Conservation (phyloP, 35 echinoderm and acorn worm genomes). For the Heliocidaris tuberculata region DNA sequence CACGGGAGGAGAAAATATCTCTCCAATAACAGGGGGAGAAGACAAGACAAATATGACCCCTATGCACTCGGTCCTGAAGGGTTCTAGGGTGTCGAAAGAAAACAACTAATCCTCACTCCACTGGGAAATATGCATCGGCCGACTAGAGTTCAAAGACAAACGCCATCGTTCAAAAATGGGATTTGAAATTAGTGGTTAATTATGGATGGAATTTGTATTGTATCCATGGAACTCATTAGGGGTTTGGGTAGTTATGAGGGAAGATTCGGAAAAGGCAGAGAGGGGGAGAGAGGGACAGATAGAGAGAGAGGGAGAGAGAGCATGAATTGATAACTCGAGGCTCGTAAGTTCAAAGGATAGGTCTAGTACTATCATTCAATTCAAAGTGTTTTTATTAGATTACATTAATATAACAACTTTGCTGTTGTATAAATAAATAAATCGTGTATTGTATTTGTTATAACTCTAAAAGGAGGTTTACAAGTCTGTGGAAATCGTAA, state of each 20-base stretch:
- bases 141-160: not conserved
- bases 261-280: not conserved
- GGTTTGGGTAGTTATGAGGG: not conserved
- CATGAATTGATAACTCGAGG: not conserved
- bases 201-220: not conserved
- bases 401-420: too few species aligned
- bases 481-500: not conserved
- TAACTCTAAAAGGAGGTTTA: not conserved
- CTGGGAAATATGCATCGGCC: not conserved
- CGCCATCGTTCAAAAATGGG: not conserved
- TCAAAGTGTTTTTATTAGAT: too few species aligned
- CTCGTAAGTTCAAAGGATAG: not conserved
- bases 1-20: not conserved
- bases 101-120: not conserved
- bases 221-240: not conserved
- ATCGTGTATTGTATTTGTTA: not conserved
- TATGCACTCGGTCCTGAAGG: not conserved
- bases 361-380: too few species aligned
- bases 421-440: too few species aligned
- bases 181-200: not conserved
- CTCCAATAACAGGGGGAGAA: not conserved
- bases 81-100: not conserved
- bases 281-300: too few species aligned
- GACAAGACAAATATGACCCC: constrained; percentile 15
- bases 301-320: too few species aligned